Conservation (phyloP, 1,140 invertebrate species). For the Aphaenogaster floridana region DNA sequence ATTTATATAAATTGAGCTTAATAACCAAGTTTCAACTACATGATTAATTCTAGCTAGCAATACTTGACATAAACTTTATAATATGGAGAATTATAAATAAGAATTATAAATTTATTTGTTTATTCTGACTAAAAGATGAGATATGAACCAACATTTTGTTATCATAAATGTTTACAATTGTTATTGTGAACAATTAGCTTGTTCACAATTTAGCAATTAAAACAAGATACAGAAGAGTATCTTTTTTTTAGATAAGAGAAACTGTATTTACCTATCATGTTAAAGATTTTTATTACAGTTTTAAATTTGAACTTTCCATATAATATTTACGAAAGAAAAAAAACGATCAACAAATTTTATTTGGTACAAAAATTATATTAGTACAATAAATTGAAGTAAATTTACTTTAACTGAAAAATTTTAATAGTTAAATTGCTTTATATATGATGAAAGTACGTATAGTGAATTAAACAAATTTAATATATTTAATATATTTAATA, state of each 20-base stretch:
- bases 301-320: background rate
- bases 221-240: background rate
- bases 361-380: background rate
- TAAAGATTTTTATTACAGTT: background rate
- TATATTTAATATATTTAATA: background rate
- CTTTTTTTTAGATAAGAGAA: background rate
- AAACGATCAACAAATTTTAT: background rate
- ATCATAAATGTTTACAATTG: background rate
- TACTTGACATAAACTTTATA: background rate
- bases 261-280: background rate
- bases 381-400: background rate
- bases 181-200: background rate
- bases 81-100: background rate
- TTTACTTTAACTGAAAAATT: slow-evolving; percentile 15
- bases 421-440: background rate
- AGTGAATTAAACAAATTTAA: slow-evolving; percentile 7
- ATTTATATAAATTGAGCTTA: background rate
- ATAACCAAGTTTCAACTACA: background rate
- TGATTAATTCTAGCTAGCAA: slow-evolving; percentile 5
- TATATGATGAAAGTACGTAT: background rate
- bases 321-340: background rate
- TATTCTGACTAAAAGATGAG: slow-evolving; percentile 1
- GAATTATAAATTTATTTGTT: background rate
- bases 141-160: background rate
- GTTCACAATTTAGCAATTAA: background rate